Evolutionary conservation across 2,797 vertebrate species (phyloP), one percentile per base, ranked within the genome.

Genomic region (Peromyscus attwateri): DNA sequence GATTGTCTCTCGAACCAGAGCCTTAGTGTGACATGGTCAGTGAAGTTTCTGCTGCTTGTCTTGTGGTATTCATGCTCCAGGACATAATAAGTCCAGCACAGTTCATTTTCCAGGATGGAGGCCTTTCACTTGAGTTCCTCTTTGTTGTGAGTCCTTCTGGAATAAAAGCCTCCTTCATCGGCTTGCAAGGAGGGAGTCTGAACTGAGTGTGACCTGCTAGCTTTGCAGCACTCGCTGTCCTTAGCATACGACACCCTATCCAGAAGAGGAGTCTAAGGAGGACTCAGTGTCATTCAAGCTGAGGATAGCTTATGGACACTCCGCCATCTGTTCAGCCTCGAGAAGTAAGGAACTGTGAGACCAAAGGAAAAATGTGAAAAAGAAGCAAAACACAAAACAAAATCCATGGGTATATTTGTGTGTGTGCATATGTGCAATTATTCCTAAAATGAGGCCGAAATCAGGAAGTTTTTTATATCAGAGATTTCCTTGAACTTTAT

Each of bases 41-140:
- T 21, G 46, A 90, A 60, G 52, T 43, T 60, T 73, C 66, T 60
- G 85, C 23, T 25, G 17, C 77, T 68, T 71, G 16, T 87, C 94
- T 95, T 92, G 52, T 96, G 66, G 73, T 43, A 81, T 94, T 77
- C 91, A 34, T 97, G 57, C 81, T 92, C 43, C 55, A 87, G 81
- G 76, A 96, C 37, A 84, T 77, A 85, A 68, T 82, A 62, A 84
- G 43, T 73, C 14, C 0, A 55, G 37, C 14, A 46, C 70, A 87
- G 0, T 81, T 91, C 29, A 49, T 66, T 90, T 76, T 80, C 21
- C 1, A 93, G 70, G 70, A 46, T 80, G 76, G 34, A 9, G 4
- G 84, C 70, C 34, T 95, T 89, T 87, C 70, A 82, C 31, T 91
- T 14, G n/a, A 43, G 21, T 73, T 71, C n/a, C 29, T n/a, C 52